Evolutionary conservation across 2,113 vertebrate species (phyloP).

Genomic region (Cercopithecus mona): DNA sequence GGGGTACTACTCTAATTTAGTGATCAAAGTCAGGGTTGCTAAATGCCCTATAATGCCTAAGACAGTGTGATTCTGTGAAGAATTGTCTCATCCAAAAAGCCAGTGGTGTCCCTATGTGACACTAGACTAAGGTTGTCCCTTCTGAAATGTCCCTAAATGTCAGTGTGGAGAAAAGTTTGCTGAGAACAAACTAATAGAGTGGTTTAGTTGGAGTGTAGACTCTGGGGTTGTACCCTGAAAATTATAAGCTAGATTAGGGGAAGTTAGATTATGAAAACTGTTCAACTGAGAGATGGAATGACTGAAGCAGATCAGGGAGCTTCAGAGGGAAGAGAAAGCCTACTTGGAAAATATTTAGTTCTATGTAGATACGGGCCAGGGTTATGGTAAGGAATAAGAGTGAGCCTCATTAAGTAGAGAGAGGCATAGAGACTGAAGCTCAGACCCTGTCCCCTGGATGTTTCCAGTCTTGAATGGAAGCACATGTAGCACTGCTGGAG

Average conservation of each 20-base stretch:
- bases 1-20: neutral
- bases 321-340: neutral
- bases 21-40: neutral
- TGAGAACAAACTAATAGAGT: neutral
- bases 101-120: neutral
- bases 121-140: neutral
- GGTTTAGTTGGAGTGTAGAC: neutral
- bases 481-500: too few species aligned
- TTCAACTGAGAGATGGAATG: neutral
- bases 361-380: neutral
- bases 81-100: neutral
- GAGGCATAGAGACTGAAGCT: neutral
- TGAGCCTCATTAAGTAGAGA: neutral
- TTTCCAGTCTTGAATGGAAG: neutral
- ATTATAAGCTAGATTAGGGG: neutral
- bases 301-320: neutral
- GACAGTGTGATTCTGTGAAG: neutral
- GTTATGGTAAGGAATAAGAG: neutral
- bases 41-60: neutral
- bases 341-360: neutral
- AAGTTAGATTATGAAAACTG: neutral
- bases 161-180: neutral
- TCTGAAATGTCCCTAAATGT: neutral
- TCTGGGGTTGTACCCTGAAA: neutral
- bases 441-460: neutral